Evolutionary conservation across 2,113 vertebrate genomes (phyloP).

Genomic region (Equus przewalskii): DNA sequence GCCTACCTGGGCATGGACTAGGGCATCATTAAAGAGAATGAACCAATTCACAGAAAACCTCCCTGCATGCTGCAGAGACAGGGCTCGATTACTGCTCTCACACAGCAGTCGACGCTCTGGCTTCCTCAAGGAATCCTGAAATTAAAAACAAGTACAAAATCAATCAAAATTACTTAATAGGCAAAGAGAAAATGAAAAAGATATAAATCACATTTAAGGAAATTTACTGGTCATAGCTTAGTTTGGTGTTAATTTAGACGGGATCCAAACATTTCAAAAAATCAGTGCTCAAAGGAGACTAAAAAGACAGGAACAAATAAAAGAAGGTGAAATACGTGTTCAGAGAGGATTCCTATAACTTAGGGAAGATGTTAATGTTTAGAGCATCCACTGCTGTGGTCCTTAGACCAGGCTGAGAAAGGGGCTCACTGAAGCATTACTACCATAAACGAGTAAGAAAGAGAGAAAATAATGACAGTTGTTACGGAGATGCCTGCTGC

Average conservation of each 20-base stretch:
- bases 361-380: neutral
- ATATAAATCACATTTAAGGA: neutral
- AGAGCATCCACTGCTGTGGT: neutral
- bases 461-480: neutral
- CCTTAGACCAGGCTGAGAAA: neutral
- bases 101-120: conserved; percentile 95
- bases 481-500: neutral
- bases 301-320: conserved; percentile 7
- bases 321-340: neutral
- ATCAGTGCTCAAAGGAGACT: neutral
- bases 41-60: conserved; percentile 99
- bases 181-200: neutral
- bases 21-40: conserved; percentile 97
- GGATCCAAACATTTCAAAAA: conserved; percentile 37
- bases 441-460: neutral
- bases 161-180: neutral
- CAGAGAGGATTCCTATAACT: neutral
- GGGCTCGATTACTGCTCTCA: conserved; percentile 96
- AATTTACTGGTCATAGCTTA: neutral
- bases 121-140: conserved; percentile 96
- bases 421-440: neutral
- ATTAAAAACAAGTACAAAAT: neutral
- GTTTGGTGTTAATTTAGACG: neutral
- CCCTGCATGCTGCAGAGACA: conserved; percentile 96
- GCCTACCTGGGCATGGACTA: conserved; percentile 98